phyloP scores from a whole-genome alignment of 2,888 invertebrate species.

The Mesochorus sp. region DNA sequence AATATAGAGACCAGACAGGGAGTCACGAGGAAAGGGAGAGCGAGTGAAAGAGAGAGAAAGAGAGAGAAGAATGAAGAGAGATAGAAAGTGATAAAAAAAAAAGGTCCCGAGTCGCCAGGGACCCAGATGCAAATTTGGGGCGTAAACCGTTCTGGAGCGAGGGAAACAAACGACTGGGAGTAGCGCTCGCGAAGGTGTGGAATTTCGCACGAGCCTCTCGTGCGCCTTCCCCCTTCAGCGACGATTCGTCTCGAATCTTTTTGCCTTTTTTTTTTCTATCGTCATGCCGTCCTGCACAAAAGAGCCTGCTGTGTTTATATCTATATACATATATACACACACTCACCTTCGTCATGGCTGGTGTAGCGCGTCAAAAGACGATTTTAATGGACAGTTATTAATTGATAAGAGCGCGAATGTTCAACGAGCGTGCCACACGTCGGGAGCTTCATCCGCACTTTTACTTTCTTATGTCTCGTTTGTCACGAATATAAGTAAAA shows the following conservation, averaged over 20 bases:
- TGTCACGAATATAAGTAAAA: no score
- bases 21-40: not conserved
- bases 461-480: no score
- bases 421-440: conserved; percentile 36
- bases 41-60: not conserved
- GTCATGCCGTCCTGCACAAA: conserved; percentile 53
- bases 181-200: conserved; percentile 42
- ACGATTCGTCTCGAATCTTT: conserved; percentile 28
- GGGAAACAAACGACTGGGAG: conserved; percentile 62
- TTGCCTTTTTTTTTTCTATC: conserved; percentile 34
- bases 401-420: conserved; percentile 49
- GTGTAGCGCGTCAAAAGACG: conserved; percentile 11
- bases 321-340: not conserved
- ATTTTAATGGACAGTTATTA: conserved; percentile 57
- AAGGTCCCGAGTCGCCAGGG: not conserved
- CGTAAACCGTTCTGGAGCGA: conserved; percentile 54
- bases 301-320: conserved; percentile 8
- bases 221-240: not conserved
- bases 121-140: conserved; percentile 61
- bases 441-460: no score
- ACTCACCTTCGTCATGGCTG: conserved; percentile 21
- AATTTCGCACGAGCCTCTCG: conserved; percentile 54
- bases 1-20: not conserved
- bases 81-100: not conserved
- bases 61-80: not conserved